These are phyloP conservation scores for Leuciscus waleckii DNA, from an alignment of 2,797 vertebrate species.

Conservation along the genomic window DNA sequence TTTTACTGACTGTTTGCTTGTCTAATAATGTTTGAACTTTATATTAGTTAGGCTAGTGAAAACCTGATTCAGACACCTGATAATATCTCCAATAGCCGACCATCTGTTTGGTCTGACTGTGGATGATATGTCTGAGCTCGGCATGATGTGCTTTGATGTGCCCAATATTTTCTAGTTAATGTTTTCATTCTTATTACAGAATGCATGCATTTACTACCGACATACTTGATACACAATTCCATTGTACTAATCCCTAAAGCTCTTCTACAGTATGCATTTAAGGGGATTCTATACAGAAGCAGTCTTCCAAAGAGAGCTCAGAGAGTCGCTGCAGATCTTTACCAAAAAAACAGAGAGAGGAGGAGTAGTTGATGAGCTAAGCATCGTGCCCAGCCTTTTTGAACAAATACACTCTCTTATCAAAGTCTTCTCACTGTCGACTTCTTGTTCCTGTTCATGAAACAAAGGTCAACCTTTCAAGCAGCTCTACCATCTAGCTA, in stretches of 20 bases:
- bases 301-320: constrained; percentile 15
- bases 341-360: neutral
- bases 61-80: neutral
- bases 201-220: constrained; percentile 31
- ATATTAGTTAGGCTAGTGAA: neutral
- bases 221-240: constrained; percentile 29
- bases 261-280: constrained; percentile 13
- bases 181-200: constrained; percentile 33
- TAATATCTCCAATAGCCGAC: neutral
- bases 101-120: constrained; percentile 8
- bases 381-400: constrained; percentile 15
- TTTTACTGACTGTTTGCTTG: no score
- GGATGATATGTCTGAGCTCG: neutral
- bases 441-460: constrained; percentile 25
- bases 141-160: neutral
- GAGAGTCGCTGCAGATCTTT: neutral
- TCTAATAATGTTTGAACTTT: no score
- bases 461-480: constrained; percentile 55
- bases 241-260: constrained; percentile 44
- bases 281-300: constrained; percentile 34
- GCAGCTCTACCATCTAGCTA: constrained; percentile 20
- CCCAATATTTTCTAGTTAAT: neutral
- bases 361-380: constrained; percentile 6
- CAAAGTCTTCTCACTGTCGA: constrained; percentile 34
- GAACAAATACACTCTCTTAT: constrained; percentile 47